Evolutionary conservation across 2,113 vertebrate genomes (phyloP).

Genomic region (Hylia prasina): DNA sequence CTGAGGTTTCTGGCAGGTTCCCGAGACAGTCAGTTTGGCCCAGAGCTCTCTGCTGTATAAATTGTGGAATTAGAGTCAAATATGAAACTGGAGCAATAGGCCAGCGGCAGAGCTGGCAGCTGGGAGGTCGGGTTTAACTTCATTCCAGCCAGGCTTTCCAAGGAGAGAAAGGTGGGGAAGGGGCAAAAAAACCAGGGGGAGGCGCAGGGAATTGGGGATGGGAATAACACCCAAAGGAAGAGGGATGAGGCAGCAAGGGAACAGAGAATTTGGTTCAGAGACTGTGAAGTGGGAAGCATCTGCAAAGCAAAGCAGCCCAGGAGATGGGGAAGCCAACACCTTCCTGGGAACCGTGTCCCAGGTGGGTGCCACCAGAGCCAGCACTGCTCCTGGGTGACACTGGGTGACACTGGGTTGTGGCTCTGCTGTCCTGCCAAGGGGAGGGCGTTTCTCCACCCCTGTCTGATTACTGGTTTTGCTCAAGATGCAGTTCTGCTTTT

Average conservation of each 20-base stretch:
- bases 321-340: neutral
- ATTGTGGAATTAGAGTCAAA: slow-evolving; percentile 47
- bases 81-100: neutral
- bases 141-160: neutral
- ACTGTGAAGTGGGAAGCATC: neutral
- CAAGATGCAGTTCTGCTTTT: slow-evolving; percentile 15
- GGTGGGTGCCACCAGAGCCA: neutral
- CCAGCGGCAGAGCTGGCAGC: slow-evolving; percentile 38
- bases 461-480: rapidly evolving
- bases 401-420: rapidly evolving
- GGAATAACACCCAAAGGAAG: neutral
- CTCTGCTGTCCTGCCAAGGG: neutral
- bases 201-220: neutral
- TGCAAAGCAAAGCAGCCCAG: neutral
- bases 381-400: neutral
- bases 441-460: neutral
- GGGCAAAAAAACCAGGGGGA: neutral
- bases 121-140: neutral
- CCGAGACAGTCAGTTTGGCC: neutral
- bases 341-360: neutral
- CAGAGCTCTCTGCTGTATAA: neutral
- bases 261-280: neutral
- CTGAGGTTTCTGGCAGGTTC: slow-evolving; percentile 42
- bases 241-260: neutral
- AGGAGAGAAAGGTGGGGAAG: neutral